A percentile compares a stretch with the other conserved stretches of the same genome.
Conservation (phyloP, 2,113 vertebrate species). For the Struthidea cinerea region DNA sequence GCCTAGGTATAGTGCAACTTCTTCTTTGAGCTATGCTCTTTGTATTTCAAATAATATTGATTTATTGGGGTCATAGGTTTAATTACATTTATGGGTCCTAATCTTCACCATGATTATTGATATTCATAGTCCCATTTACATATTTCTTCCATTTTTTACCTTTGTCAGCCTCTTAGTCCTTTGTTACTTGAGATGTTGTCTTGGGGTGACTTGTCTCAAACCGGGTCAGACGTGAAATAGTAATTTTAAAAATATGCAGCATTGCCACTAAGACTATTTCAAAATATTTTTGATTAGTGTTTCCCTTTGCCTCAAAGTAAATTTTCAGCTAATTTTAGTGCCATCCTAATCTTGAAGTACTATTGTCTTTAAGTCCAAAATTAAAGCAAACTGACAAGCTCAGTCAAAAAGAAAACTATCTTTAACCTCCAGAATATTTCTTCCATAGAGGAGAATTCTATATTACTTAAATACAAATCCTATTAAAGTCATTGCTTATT, state of each 20-base stretch:
- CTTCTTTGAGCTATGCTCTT: neutral
- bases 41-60: neutral
- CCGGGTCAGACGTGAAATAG: neutral
- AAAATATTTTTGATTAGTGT: slow-evolving; percentile 52
- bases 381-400: slow-evolving; percentile 20
- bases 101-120: neutral
- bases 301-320: slow-evolving; percentile 56
- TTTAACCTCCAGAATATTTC: neutral
- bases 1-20: neutral
- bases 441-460: neutral
- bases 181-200: neutral
- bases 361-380: slow-evolving; percentile 45
- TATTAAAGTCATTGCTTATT: neutral
- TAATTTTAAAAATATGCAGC: slow-evolving; percentile 6
- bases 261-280: slow-evolving; percentile 13
- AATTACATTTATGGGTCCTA: neutral
- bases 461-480: neutral
- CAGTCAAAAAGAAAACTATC: neutral
- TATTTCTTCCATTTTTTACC: neutral
- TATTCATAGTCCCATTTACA: neutral
- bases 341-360: slow-evolving; percentile 33
- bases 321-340: slow-evolving; percentile 40
- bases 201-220: no score
- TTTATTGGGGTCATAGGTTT: neutral
- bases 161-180: neutral